Evolutionary conservation across 2,113 vertebrate species (phyloP).

Genomic region (Rattus norvegicus): GRCr8 NC_086022.1:119315001-119315500

Average conservation of each 20-base stretch:
- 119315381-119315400: neutral
- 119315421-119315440: neutral
- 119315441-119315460: neutral
- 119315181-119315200: slow-evolving; percentile 71
- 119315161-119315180: slow-evolving; percentile 74
- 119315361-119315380: neutral
- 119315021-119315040: neutral
- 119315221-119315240: neutral
- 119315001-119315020: neutral
- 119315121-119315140: slow-evolving; percentile 59
- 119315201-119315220: slow-evolving; percentile 64
- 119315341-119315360: neutral
- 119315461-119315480: neutral
- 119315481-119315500: neutral
- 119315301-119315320: slow-evolving; percentile 69
- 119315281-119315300: slow-evolving; percentile 78
- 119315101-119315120: slow-evolving; percentile 3
- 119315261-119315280: neutral
- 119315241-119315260: neutral
- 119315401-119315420: neutral
- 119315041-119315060: neutral
- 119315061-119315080: neutral
- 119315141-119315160: slow-evolving; percentile 75
- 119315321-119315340: slow-evolving; percentile 65
- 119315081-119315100: neutral